phyloP scores from a whole-genome alignment of 2,113 vertebrate genomes.

The Zosterops hypoxanthus region DNA sequence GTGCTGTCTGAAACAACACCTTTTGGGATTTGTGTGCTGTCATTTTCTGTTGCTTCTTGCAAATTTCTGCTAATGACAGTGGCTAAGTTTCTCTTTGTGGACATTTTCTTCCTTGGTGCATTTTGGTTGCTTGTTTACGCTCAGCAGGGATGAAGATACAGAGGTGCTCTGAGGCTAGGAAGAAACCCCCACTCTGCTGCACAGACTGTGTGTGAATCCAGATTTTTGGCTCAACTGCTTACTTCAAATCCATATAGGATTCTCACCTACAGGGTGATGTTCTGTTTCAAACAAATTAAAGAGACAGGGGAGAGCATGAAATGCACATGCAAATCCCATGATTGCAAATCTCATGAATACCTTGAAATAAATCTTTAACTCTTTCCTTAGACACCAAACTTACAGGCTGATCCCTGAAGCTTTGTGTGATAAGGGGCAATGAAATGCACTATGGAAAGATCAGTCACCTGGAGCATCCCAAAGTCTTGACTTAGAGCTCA shows the following conservation, averaged over 20 bases:
- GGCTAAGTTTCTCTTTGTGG: background rate
- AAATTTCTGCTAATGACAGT: background rate
- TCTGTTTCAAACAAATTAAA: background rate
- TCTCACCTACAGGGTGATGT: background rate
- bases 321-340: background rate
- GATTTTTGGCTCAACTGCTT: background rate
- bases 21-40: constrained; percentile 21
- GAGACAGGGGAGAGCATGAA: background rate
- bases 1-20: background rate
- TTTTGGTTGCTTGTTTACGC: background rate
- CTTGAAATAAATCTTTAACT: background rate
- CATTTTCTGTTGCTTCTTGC: background rate
- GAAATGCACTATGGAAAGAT: background rate
- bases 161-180: background rate
- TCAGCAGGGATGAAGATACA: background rate
- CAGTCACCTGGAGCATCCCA: background rate
- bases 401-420: background rate
- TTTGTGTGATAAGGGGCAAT: background rate
- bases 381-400: background rate
- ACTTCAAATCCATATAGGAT: background rate
- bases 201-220: background rate
- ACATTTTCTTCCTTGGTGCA: background rate
- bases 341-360: background rate
- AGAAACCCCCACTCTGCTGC: background rate
- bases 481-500: background rate